Evolutionary conservation across 2,797 vertebrate species (phyloP).

Genomic region (Gallinago nigripennis): DNA sequence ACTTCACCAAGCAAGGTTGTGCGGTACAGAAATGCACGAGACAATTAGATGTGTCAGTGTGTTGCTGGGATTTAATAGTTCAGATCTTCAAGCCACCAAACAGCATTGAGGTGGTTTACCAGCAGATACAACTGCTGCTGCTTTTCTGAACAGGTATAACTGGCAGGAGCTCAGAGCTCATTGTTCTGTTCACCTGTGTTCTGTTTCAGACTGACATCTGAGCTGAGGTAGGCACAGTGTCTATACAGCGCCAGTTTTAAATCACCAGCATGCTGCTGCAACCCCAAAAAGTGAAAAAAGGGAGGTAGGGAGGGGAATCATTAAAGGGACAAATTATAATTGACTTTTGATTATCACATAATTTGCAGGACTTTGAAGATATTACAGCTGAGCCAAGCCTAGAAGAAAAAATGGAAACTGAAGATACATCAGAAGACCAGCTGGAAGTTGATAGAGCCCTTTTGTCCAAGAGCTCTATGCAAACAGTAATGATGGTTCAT

Average conservation of each 20-base stretch:
- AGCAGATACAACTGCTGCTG: neutral
- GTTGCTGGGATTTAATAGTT: neutral
- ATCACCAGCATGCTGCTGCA: neutral
- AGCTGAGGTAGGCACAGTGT: neutral
- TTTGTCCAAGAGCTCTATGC: conserved; percentile 82
- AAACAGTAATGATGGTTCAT: conserved; percentile 84
- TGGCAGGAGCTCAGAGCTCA: neutral
- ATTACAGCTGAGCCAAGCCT: conserved; percentile 82
- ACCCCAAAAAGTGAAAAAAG: neutral
- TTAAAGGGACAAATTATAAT: neutral
- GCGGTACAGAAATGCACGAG: neutral
- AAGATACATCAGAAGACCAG: conserved; percentile 52
- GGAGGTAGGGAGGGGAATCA: neutral
- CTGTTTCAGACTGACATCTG: neutral
- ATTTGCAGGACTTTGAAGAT: conserved; percentile 91
- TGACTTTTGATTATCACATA: neutral
- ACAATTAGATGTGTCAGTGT: accelerated
- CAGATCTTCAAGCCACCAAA: neutral
- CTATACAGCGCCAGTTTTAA: neutral
- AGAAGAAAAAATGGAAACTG: conserved; percentile 81
- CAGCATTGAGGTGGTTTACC: neutral
- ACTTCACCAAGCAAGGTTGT: neutral
- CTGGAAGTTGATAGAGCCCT: conserved; percentile 55
- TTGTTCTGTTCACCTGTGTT: neutral
- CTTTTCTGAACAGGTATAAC: neutral